Evolutionary conservation across 1,140 invertebrate genomes (phyloP), one percentile per base, ranked within the genome.

Genomic region (Andricus grossulariae): DNA sequence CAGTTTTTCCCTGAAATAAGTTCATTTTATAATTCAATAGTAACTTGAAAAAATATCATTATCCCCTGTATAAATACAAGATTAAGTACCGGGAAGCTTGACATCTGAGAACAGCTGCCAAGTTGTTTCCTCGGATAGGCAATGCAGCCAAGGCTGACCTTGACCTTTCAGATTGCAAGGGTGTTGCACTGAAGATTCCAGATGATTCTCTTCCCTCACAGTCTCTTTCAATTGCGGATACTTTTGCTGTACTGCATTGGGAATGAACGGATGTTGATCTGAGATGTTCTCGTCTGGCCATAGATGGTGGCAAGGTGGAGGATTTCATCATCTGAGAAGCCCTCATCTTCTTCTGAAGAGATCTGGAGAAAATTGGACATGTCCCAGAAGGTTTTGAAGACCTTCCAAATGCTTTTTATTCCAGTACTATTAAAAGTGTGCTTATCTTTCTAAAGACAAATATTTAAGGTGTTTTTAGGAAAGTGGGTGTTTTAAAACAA

Each of bases 21-120:
- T 81, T 45, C 45, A 55, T 73, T 50, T 21, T 15, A 71, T 4
- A 18, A 70, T 7, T 60, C 8, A 49, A 19, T 72, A 15, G 12
- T 73, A 10, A 21, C 12, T 73, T 66, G 6, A 49, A 51, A 54
- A 16, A 11, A 73, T 19, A 54, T 8, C 18, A 25, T 73, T 39
- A 19, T 13, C 0, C 39, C n/a, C 16, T 15, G 0, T 15, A 66
- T 19, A 66, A 19, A 21, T 72, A 49, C 50, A 60, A 18, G 81
- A 79, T 21, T 72, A 12, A 45, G 75, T 88, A 93, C 93, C 92
- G 91, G 10, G 94, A 93, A 0, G 93, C 92, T 87, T 95, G 94
- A 72, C 94, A 94, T 88, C 94, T 90, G 39, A 95, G 87, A 74
- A 95, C 89, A 3, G 95, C 94, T n/a, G 95, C 94, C 78, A 95